Percentiles rank a stretch among this genome's conserved stretches.
These are phyloP conservation scores for Diarsia rubi DNA, from an alignment of 2,888 invertebrate species.

Conservation along the genomic window DNA sequence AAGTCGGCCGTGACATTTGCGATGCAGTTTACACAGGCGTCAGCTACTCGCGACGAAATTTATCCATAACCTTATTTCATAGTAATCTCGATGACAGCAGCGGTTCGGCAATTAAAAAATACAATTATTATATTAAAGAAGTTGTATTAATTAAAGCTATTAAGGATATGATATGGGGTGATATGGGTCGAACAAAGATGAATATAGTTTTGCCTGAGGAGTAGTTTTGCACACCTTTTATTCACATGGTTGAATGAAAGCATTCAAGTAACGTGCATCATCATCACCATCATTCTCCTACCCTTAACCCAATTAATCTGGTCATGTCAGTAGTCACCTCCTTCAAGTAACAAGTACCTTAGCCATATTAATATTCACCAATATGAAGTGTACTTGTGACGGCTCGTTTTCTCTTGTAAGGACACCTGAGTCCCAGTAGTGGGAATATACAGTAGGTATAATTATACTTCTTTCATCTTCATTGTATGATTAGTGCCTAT, in stretches of 20 bases:
- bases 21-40: constrained; percentile 58
- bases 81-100: constrained; percentile 60
- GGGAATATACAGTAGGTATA: neutral
- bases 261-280: neutral
- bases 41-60: constrained; percentile 61
- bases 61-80: constrained; percentile 69
- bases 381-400: neutral
- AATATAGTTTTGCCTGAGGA: neutral
- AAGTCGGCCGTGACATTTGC: constrained; percentile 73
- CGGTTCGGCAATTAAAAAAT: constrained; percentile 26
- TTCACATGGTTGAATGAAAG: neutral
- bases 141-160: constrained; percentile 39
- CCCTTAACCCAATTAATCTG: too few species aligned
- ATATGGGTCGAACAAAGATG: constrained; percentile 8
- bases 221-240: constrained; percentile 11
- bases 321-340: too few species aligned
- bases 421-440: neutral
- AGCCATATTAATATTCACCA: neutral
- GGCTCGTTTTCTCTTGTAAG: neutral
- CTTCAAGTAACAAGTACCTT: too few species aligned
- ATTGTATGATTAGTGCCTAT: too few species aligned
- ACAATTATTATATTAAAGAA: constrained; percentile 16
- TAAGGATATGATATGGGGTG: constrained; percentile 25
- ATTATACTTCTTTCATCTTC: too few species aligned
- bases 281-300: too few species aligned